Percentiles rank a stretch among this genome's conserved stretches.
Evolutionary conservation across 2,888 invertebrate species (phyloP).

Genomic region (Cheiracanthium punctorium): DNA sequence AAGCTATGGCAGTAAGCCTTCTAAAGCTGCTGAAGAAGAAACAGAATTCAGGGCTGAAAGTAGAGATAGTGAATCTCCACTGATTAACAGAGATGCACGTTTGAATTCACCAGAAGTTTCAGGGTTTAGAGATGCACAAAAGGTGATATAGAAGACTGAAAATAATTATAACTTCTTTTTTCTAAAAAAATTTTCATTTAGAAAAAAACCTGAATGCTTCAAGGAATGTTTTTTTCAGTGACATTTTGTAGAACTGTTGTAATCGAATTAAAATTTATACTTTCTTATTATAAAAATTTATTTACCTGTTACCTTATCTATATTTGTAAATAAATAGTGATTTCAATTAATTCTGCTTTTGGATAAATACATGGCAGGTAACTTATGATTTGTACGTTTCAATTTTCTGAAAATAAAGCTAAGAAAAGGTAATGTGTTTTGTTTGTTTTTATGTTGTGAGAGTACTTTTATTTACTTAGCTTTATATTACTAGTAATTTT

Average conservation of each 20-base stretch:
- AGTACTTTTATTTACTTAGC: background rate
- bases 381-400: slow-evolving; percentile 12
- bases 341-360: no score
- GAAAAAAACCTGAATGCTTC: background rate
- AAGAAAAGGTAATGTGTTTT: slow-evolving; percentile 2
- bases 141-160: slow-evolving; percentile 58
- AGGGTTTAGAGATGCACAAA: slow-evolving; percentile 45
- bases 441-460: background rate
- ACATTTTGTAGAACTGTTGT: background rate
- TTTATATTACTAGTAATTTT: no score
- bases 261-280: background rate
- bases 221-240: background rate
- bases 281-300: no score
- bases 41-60: slow-evolving; percentile 3
- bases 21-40: background rate
- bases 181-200: background rate
- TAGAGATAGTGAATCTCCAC: slow-evolving; percentile 46
- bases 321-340: no score
- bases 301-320: no score
- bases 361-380: background rate
- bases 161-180: background rate
- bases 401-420: slow-evolving; percentile 29
- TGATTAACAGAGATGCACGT: slow-evolving; percentile 54
- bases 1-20: slow-evolving; percentile 26
- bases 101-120: slow-evolving; percentile 34